Evolutionary conservation across 2,797 vertebrate genomes (phyloP).

Genomic region (Meda fulgida): DNA sequence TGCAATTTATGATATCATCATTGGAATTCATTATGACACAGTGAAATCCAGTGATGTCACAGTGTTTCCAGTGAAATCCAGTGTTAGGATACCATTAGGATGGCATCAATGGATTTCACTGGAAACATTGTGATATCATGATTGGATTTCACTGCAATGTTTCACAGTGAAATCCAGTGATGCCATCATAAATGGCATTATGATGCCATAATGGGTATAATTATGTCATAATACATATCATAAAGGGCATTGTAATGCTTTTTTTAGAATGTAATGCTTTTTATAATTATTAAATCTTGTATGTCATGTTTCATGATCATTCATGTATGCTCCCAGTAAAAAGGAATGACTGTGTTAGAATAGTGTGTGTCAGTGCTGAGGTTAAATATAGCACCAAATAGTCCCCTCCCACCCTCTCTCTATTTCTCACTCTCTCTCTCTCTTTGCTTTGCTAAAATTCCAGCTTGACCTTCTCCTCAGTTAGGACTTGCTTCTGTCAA

Average conservation of each 20-base stretch:
- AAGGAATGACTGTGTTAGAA: conserved; percentile 43
- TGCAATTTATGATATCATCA: background rate
- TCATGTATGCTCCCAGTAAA: conserved; percentile 1
- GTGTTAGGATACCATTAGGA: background rate
- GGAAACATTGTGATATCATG: background rate
- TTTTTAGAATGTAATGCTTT: background rate
- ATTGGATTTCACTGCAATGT: background rate
- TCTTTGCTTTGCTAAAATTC: conserved; percentile 90
- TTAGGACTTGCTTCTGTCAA: conserved; percentile 73
- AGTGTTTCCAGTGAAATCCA: too few relatives aligned
- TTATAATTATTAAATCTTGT: background rate
- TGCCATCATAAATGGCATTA: background rate
- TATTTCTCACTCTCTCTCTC: conserved; percentile 64
- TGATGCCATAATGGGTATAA: too few relatives aligned
- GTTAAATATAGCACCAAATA: conserved; percentile 80
- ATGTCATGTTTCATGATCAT: background rate
- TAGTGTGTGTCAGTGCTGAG: conserved; percentile 70
- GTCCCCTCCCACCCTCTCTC: conserved; percentile 64
- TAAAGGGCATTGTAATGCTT: background rate
- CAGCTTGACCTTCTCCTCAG: conserved; percentile 81
- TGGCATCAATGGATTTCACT: background rate
- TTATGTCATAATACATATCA: background rate
- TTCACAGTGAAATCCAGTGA: background rate
- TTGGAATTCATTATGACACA: background rate
- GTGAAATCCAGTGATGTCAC: too few relatives aligned